Evolutionary conservation across 2,797 vertebrate genomes (phyloP).

Genomic region (Ptychadena robeensis): DNA sequence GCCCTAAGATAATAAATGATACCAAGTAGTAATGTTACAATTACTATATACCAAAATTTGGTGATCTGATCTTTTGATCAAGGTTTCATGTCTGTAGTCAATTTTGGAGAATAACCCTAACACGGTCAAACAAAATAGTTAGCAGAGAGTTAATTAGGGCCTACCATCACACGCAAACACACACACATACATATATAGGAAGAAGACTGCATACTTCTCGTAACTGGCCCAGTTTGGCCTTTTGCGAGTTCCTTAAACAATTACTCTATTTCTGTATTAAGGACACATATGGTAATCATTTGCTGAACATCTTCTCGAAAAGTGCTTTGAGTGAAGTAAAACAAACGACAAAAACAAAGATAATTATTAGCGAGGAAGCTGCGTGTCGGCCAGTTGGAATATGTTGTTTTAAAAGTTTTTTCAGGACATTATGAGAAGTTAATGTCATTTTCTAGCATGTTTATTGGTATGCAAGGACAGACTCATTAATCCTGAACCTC

Average conservation of each 20-base stretch:
- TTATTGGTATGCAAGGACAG: conserved; percentile 57
- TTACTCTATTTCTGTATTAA: conserved; percentile 58
- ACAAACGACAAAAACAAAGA: conserved; percentile 60
- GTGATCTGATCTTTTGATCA: too few relatives aligned
- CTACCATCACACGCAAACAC: neutral
- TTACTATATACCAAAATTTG: too few relatives aligned
- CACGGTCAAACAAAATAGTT: too few relatives aligned
- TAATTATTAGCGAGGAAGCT: conserved; percentile 62
- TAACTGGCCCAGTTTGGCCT: conserved; percentile 58
- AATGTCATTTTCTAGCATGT: conserved; percentile 56
- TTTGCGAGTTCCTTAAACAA: conserved; percentile 52
- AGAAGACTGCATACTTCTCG: conserved; percentile 10
- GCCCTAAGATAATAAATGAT: too few relatives aligned
- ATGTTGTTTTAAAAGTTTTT: conserved; percentile 44
- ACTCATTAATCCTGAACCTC: conserved; percentile 44
- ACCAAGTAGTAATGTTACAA: too few relatives aligned
- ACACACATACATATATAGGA: neutral
- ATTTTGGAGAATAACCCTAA: too few relatives aligned
- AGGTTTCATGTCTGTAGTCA: too few relatives aligned
- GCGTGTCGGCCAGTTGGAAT: conserved; percentile 46
- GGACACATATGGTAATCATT: conserved; percentile 61
- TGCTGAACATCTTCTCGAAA: conserved; percentile 60
- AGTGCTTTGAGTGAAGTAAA: conserved; percentile 57
- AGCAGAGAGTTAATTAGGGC: conserved; percentile 29
- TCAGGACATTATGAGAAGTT: conserved; percentile 56